Conservation (phyloP, 2,888 invertebrate species). For the Portevinia maculata region DNA sequence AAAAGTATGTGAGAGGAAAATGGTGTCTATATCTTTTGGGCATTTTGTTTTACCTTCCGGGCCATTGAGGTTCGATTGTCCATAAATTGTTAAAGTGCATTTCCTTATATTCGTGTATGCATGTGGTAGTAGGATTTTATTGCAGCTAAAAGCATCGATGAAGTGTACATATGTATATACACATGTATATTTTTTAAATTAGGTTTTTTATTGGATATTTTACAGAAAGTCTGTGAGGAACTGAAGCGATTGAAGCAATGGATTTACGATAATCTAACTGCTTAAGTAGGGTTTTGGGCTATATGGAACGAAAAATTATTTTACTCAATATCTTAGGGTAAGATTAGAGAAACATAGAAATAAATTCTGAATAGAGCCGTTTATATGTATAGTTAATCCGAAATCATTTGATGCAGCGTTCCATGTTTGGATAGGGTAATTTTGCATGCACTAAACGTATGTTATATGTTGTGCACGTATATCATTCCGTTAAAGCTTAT, state of each 20-base stretch:
- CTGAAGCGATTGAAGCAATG: not conserved
- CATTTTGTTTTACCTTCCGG: constrained; percentile 33
- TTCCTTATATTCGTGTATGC: constrained; percentile 1
- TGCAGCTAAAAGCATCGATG: not conserved
- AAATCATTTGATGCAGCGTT: no score
- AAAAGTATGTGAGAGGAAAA: not conserved
- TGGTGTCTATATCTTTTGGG: no score
- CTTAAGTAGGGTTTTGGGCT: not conserved
- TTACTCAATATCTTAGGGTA: no score
- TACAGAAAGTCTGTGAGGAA: not conserved
- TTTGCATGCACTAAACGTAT: no score
- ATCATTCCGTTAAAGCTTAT: no score
- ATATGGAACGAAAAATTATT: not conserved
- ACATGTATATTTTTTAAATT: not conserved
- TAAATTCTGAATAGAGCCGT: no score
- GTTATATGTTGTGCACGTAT: no score
- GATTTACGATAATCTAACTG: not conserved
- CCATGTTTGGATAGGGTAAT: no score
- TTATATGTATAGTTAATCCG: no score
- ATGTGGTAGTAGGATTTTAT: constrained; percentile 29
- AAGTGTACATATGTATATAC: no score
- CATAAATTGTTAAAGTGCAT: constrained; percentile 50
- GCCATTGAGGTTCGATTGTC: constrained; percentile 56
- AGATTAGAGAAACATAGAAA: no score
- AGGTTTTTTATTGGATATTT: no score